These are phyloP conservation scores for Nannobrachium achirus DNA, from an alignment of 2,113 vertebrate species.

Conservation along the genomic window DNA sequence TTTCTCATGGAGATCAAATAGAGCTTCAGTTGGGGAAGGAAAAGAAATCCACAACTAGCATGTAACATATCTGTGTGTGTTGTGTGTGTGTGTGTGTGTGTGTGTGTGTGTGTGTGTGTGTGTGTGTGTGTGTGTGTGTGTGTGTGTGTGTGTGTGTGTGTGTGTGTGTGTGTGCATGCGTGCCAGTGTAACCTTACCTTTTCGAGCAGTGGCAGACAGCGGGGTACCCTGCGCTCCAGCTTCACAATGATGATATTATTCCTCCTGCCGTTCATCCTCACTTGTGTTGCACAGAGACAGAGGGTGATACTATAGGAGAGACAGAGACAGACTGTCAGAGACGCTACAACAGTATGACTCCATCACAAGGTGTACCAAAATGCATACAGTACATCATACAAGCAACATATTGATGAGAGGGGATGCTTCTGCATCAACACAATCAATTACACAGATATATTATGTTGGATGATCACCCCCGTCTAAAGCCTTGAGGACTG, in stretches of 20 bases:
- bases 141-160: slow-evolving; percentile 16
- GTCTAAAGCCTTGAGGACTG: slow-evolving; percentile 56
- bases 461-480: slow-evolving; percentile 51
- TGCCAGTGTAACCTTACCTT: slow-evolving; percentile 81
- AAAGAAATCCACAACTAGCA: neutral
- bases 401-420: slow-evolving; percentile 23
- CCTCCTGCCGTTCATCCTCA: slow-evolving; percentile 93
- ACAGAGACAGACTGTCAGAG: slow-evolving; percentile 13
- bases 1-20: slow-evolving; percentile 34
- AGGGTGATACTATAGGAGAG: slow-evolving; percentile 88
- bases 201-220: slow-evolving; percentile 89
- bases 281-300: slow-evolving; percentile 97
- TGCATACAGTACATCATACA: neutral
- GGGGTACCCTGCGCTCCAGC: slow-evolving; percentile 88
- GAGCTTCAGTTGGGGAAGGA: slow-evolving; percentile 3
- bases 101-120: neutral
- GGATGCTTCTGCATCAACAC: slow-evolving; percentile 51
- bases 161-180: neutral
- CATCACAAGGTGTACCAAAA: neutral
- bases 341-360: neutral
- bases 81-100: neutral
- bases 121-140: neutral
- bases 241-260: slow-evolving; percentile 95
- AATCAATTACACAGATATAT: slow-evolving; percentile 66
- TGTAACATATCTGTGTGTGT: neutral